Conservation (phyloP, 1,140 invertebrate genomes). For the Magallana gigas region DNA sequence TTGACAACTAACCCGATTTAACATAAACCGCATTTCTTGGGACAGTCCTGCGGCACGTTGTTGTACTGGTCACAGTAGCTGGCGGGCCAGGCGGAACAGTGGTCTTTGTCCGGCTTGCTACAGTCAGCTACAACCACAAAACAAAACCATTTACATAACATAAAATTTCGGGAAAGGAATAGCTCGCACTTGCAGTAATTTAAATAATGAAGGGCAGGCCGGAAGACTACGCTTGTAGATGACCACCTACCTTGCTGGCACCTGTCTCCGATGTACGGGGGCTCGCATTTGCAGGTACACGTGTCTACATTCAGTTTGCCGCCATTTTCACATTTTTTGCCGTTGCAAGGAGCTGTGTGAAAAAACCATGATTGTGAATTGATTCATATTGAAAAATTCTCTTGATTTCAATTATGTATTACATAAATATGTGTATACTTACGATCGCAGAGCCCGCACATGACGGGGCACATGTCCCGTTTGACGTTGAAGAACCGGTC, state of each 20-base stretch:
- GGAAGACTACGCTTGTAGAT: not conserved
- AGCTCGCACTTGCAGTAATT: no score
- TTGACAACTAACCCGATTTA: no score
- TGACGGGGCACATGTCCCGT: conserved; percentile 70
- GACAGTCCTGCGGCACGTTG: conserved; percentile 67
- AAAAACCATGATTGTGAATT: not conserved
- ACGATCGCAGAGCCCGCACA: conserved; percentile 72
- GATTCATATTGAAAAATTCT: no score
- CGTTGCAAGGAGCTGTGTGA: conserved; percentile 61
- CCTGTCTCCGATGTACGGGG: conserved; percentile 50
- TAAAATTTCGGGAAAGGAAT: not conserved
- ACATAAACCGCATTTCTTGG: conserved; percentile 64
- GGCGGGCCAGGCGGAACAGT: conserved; percentile 58
- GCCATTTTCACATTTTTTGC: conserved; percentile 66
- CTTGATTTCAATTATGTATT: no score
- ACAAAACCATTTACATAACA: not conserved
- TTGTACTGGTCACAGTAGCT: conserved; percentile 53
- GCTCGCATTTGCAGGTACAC: conserved; percentile 62
- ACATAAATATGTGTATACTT: conserved; percentile 42
- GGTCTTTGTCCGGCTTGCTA: conserved; percentile 42
- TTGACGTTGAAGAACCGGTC: conserved; percentile 67
- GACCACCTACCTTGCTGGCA: conserved; percentile 60
- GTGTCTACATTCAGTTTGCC: conserved; percentile 61
- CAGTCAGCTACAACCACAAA: conserved; percentile 57
- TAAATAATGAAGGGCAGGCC: not conserved